Evolutionary conservation across 2,797 vertebrate genomes (phyloP).

Genomic region (Pseudopleuronectes americanus): DNA sequence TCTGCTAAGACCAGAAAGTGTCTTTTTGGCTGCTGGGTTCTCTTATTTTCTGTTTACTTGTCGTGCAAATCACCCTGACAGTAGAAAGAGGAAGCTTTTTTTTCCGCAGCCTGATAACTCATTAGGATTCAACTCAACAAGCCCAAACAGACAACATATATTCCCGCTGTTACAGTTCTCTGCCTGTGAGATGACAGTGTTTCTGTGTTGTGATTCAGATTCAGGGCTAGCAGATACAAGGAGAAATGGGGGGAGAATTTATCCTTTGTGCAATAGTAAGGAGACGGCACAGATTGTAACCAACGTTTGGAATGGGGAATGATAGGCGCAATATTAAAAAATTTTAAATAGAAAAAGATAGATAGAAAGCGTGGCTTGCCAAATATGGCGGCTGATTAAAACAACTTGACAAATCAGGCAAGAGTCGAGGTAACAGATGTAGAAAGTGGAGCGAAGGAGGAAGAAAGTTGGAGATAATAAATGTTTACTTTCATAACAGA

Average conservation of each 20-base stretch:
- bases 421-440: constrained; percentile 14
- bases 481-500: constrained; percentile 18
- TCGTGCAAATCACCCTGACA: constrained; percentile 76
- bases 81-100: constrained; percentile 66
- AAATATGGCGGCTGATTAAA: constrained; percentile 51
- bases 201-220: constrained; percentile 70
- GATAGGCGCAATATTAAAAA: constrained; percentile 17
- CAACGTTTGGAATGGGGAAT: constrained; percentile 30
- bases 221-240: constrained; percentile 59
- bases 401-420: constrained; percentile 27
- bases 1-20: constrained; percentile 72
- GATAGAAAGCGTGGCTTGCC: neutral
- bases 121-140: constrained; percentile 80
- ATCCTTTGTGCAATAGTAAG: constrained; percentile 37
- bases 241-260: constrained; percentile 39
- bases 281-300: constrained; percentile 25
- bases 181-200: constrained; percentile 71
- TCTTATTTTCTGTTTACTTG: constrained; percentile 71
- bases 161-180: constrained; percentile 74
- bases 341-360: neutral
- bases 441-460: neutral
- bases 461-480: constrained; percentile 7
- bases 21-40: constrained; percentile 67
- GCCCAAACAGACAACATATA: constrained; percentile 80
- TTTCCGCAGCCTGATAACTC: constrained; percentile 72